Evolutionary conservation across 2,113 vertebrate genomes (phyloP), one percentile per base, ranked within the genome.

Genomic region (Australoheros scitulus): DNA sequence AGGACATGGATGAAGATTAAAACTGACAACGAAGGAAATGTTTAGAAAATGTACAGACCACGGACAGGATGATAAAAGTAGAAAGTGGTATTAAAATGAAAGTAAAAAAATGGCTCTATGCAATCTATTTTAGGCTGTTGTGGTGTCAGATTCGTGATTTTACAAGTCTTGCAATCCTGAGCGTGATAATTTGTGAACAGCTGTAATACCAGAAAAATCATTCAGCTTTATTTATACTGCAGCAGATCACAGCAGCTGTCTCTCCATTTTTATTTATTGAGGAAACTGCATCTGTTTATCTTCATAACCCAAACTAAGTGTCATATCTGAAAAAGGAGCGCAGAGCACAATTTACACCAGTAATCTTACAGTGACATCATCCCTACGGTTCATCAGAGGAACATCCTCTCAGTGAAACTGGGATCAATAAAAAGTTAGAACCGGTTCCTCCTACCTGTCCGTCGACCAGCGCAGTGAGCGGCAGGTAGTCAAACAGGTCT

Each of bases 401-500:
- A 43, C 11, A 50, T 7, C 18, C 1, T 29, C 65, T 29, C 24
- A 70, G 65, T 70, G 24, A 52, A 70, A 70, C 65, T 70, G 65
- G 24, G 61, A 38, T 38, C 20, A 64, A n/a, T 8, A 36, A 64
- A 41, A 64, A 34, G 11, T 15, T 41, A n/a, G 2, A 11, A 36
- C 8, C 2, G 5, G 1, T 5, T 52, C 13, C 20, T 20, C 87
- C 18, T 22, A 95, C 94, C 94, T 95, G 94, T 90, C 92, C 93
- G 15, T 95, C 94, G 1, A 95, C 94, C 84, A 95, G 92, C 2
- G 94, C 94, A 3, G 94, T 95, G 76, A 95, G 93, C 0, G 94
- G 94, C 92, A 95, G 93, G 90, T 95, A 95, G 92, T 95, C 94
- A 0, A 95, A 95, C 90, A 95, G 92, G 92, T 95, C 94, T 81